phyloP scores from a whole-genome alignment of 2,888 invertebrate species.

The Hyposoter dolosus region DNA sequence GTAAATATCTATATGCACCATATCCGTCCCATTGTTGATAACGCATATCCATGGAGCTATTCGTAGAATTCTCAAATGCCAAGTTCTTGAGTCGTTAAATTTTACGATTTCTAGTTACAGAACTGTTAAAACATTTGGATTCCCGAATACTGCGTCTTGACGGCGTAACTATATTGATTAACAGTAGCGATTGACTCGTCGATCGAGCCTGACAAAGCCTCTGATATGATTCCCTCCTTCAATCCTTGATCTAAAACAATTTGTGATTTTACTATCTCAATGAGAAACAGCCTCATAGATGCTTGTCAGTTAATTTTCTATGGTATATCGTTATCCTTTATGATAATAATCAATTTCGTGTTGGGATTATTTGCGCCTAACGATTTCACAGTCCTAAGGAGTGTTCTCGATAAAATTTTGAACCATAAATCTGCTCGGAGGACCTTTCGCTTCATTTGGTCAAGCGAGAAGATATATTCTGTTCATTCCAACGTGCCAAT shows the following conservation, averaged over 20 bases:
- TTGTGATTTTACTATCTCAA: not conserved
- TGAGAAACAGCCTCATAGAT: not conserved
- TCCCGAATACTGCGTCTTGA: not conserved
- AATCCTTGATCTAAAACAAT: not conserved
- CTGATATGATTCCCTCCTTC: too few species aligned
- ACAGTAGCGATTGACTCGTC: not conserved
- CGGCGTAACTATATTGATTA: not conserved
- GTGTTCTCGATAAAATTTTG: slow-evolving; percentile 66
- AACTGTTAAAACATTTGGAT: not conserved
- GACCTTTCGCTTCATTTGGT: slow-evolving; percentile 72
- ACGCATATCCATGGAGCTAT: slow-evolving; percentile 30
- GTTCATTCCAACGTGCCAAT: slow-evolving; percentile 68
- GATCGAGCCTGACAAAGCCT: not conserved
- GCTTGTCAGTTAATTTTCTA: not conserved
- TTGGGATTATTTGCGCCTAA: slow-evolving; percentile 81
- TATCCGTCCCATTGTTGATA: slow-evolving; percentile 16
- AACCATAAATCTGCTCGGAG: slow-evolving; percentile 78
- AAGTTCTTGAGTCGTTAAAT: slow-evolving; percentile 75
- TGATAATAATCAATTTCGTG: not conserved
- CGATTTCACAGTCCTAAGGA: slow-evolving; percentile 70
- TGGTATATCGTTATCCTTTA: not conserved
- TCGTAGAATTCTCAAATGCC: slow-evolving; percentile 48
- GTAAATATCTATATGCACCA: slow-evolving; percentile 42
- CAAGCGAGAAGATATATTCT: slow-evolving; percentile 72
- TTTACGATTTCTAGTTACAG: slow-evolving; percentile 82